These are phyloP conservation scores for Chloroceryle amazona DNA, from an alignment of 2,797 vertebrate species.

Conservation along the genomic window DNA sequence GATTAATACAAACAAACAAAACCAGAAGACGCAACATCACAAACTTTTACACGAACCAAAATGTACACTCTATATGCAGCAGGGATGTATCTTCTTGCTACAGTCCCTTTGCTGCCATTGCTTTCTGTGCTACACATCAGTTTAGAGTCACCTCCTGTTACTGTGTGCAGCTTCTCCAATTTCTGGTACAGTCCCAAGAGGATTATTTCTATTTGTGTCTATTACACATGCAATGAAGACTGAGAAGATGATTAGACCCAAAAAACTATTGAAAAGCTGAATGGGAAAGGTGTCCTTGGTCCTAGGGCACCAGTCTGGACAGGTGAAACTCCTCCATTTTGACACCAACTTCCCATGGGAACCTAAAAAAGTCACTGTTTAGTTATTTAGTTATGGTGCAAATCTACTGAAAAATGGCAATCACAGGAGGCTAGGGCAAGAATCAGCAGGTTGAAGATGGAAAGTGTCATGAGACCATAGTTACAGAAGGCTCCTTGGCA, in stretches of 20 bases:
- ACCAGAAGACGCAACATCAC: not conserved
- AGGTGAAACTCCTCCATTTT: not conserved
- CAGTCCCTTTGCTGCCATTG: accelerated
- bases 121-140: not conserved
- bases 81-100: not conserved
- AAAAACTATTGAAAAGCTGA: not conserved
- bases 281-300: not conserved
- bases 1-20: not conserved
- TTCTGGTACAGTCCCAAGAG: not conserved
- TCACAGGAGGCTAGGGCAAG: not conserved
- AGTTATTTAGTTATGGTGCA: not conserved
- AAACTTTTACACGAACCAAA: not conserved
- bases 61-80: not conserved
- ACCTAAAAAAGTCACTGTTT: not conserved
- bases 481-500: not conserved
- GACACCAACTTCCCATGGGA: not conserved
- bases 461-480: not conserved
- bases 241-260: not conserved
- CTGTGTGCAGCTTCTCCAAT: not conserved
- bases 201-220: not conserved
- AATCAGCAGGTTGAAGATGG: not conserved
- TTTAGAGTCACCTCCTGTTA: not conserved
- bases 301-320: not conserved
- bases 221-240: not conserved
- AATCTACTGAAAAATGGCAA: not conserved